These are phyloP conservation scores for Ichneumoninae sp. DNA, from an alignment of 2,888 invertebrate species.

Conservation along the genomic window DNA sequence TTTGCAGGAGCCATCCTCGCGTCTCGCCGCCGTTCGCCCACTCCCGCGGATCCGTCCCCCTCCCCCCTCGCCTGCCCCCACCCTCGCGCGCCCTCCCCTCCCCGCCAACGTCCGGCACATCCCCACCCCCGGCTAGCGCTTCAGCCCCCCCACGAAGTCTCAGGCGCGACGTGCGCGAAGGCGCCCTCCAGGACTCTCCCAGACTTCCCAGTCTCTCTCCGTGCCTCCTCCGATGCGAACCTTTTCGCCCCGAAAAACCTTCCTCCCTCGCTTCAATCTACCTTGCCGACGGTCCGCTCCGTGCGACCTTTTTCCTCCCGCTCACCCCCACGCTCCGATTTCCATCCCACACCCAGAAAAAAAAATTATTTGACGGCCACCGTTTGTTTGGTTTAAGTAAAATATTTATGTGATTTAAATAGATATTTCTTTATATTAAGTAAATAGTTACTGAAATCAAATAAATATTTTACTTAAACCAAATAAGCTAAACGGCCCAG, in stretches of 20 bases:
- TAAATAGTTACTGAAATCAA: no score
- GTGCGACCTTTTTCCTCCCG: neutral
- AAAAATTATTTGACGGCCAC: no score
- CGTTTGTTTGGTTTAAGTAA: no score
- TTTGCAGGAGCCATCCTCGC: conserved; percentile 72
- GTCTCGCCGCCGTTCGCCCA: conserved; percentile 36
- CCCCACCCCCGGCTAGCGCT: conserved; percentile 39
- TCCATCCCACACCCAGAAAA: neutral
- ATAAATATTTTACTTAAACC: no score
- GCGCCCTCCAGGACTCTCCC: conserved; percentile 53
- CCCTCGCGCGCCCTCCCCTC: conserved; percentile 36
- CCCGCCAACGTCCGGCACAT: conserved; percentile 48
- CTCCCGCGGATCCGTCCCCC: conserved; percentile 23
- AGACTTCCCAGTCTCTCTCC: conserved; percentile 21
- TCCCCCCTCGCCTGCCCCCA: conserved; percentile 1
- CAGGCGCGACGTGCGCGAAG: conserved; percentile 48
- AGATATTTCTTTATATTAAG: no score
- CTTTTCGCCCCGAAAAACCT: neutral
- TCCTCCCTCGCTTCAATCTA: neutral
- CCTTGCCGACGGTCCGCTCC: neutral
- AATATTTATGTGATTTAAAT: no score
- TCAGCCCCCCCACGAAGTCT: conserved; percentile 44
- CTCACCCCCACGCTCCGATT: no score
- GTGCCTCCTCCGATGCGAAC: conserved; percentile 24
- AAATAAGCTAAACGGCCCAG: no score